Conservation (phyloP, 2,113 vertebrate genomes). For the Hippocampus guttulatus region DNA sequence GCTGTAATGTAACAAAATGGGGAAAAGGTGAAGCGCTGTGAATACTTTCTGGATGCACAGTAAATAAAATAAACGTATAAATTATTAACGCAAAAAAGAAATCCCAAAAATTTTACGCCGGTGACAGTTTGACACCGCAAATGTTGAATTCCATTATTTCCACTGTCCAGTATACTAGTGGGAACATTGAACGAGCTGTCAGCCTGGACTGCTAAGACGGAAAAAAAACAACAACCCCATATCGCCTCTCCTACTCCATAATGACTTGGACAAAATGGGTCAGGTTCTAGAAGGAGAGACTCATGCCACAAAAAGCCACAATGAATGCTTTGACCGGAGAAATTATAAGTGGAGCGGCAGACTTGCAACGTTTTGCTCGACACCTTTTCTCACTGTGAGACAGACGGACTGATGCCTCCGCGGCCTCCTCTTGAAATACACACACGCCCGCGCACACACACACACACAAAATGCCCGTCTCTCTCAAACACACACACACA, state of each 20-base stretch:
- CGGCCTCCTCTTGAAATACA: neutral
- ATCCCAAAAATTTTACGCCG: no score
- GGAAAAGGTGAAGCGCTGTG: no score
- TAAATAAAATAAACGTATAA: no score
- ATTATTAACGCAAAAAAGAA: no score
- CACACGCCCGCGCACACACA: neutral
- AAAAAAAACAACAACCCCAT: neutral
- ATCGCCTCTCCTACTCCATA: neutral
- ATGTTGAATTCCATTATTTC: no score
- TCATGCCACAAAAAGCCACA: constrained; percentile 21
- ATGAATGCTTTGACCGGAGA: constrained; percentile 20
- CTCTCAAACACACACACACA: neutral
- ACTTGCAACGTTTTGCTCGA: constrained; percentile 35
- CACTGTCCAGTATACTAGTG: neutral
- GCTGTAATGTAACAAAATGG: no score
- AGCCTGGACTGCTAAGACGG: constrained; percentile 4
- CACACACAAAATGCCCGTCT: no score
- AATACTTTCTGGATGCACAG: no score
- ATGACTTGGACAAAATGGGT: constrained; percentile 23
- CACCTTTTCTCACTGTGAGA: constrained; percentile 12
- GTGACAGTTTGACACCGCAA: no score
- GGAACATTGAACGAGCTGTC: neutral
- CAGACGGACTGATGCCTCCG: constrained; percentile 1
- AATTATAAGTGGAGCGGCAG: constrained; percentile 43
- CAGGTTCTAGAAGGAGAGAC: constrained; percentile 46